A percentile compares a stretch with the other conserved stretches of the same genome.
Evolutionary conservation across 2,113 vertebrate genomes (phyloP).

Genomic region (Amphiprion ocellaris): DNA sequence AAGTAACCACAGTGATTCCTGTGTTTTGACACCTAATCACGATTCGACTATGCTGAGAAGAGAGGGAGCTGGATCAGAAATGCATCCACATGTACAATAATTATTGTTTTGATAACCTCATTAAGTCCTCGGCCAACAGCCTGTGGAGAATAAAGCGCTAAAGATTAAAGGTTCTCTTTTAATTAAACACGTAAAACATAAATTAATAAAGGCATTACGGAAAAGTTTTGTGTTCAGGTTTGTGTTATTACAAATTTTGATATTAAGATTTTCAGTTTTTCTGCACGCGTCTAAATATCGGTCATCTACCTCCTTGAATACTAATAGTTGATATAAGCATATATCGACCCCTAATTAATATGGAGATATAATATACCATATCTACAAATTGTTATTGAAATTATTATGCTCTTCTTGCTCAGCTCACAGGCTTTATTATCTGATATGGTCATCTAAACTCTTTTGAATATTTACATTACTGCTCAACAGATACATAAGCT

Average conservation of each 20-base stretch:
- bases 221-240: too few relatives aligned
- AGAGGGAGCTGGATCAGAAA: constrained; percentile 15
- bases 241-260: too few relatives aligned
- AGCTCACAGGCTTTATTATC: neutral
- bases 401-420: neutral
- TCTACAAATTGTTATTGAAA: neutral
- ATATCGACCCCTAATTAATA: too few relatives aligned
- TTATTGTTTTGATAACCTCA: constrained; percentile 49
- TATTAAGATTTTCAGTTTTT: too few relatives aligned
- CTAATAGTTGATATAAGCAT: too few relatives aligned
- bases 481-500: neutral
- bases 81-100: constrained; percentile 13
- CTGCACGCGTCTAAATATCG: too few relatives aligned
- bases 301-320: too few relatives aligned
- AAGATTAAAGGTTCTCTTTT: too few relatives aligned
- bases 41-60: constrained; percentile 5
- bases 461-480: neutral
- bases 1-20: constrained; percentile 15
- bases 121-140: constrained; percentile 20
- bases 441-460: too few relatives aligned
- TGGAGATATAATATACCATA: neutral
- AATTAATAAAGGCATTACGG: too few relatives aligned
- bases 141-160: neutral
- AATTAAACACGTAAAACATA: too few relatives aligned
- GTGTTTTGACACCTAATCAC: constrained; percentile 22